Evolutionary conservation across 2,797 vertebrate genomes (phyloP), one percentile per base, ranked within the genome.

Genomic region (Labeo calbasu): DNA sequence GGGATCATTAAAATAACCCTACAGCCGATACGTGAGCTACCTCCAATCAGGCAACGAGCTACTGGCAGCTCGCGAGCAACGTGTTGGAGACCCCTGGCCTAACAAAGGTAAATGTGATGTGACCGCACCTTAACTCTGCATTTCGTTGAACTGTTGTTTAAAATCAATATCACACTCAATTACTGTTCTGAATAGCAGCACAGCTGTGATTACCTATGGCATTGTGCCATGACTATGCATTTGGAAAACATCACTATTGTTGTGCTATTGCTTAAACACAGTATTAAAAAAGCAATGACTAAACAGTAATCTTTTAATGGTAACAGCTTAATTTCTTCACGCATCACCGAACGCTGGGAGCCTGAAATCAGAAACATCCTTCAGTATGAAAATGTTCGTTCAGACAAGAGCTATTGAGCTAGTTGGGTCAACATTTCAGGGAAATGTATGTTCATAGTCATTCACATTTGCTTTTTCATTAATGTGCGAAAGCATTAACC

Each of bases 161-260:
- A 75, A 75, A 57, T 57, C 19, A 55, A 5, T 76, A 57, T 75
- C 28, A 57, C 28, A 40, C 12, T 75, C 19, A 55, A 75, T 75
- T 76, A 17, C 36, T 77, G 55, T 59, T 77, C 12, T 43, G 73
- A 59, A 75, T 75, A 55, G 28, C 53, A 59, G 53, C 12, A 59
- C 13, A 43, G 53, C 32, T 59, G 13, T 77, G 53, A 59, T 77
- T 43, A 43, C 32, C 19, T 59, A 77, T 59, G 53, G 55, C 73
- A 14, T 23, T 0, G 53, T 77, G 53, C 36, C 21, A 59, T 68
- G 4, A 40, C 65, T 68, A 40, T 59, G 7, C 32, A 59, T 55
- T 57, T 57, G 21, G 12, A 57, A 40, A 36, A 7, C 19, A 55
- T 75, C 28, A 2, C 28, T 75, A 11, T 55, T 55, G 32, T 68